Evolutionary conservation across 2,113 vertebrate genomes (phyloP), one percentile per base, ranked within the genome.

Genomic region (Nycticebus coucang): DNA sequence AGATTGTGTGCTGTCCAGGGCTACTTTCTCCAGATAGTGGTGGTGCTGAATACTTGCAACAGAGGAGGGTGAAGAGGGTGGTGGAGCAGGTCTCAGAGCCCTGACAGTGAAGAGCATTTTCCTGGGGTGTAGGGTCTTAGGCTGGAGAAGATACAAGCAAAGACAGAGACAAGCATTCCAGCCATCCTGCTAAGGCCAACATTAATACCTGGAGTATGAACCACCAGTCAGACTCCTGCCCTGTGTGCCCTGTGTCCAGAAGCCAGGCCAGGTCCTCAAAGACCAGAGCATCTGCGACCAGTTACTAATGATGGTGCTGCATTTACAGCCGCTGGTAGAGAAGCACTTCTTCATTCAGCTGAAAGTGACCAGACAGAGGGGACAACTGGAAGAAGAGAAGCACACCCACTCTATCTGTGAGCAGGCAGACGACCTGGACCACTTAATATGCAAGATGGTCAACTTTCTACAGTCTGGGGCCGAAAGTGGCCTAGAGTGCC

Each of bases 381-480:
- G 98, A 89, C 98, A 98, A 0, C 98, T 98, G 0, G 99, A 99
- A 97, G 98, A 99, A 95, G 98, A 99, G 95, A 98, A 97, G 30
- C 98, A 98, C 28, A 93, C 98, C 0, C 98, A 99, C 62, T 98
- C 98, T 97, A 98, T 99, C 91, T 93, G 98, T 1, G 98, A 99
- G 60, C 99, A 99, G 0, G 99, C 99, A 97, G 98, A 99, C 26
- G 98, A 98, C 72, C 98, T 99, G 96, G 98, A 99, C 97, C 97
- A 55, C 1, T 96, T 99, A 94, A 98, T 99, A 15, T 97, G 98
- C 0, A 98, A 98, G 81, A 98, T 98, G 97, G 68, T 98, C 79
- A 97, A 72, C 69, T 97, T 98, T 96, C 93, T 98, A 0, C 98
- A 97, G 45, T 95, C 97, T 6, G 80, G 80, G 0, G 7, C 84